phyloP scores from a whole-genome alignment of 92 coral and sea anemone species.

The Palythoa grandis region DNA sequence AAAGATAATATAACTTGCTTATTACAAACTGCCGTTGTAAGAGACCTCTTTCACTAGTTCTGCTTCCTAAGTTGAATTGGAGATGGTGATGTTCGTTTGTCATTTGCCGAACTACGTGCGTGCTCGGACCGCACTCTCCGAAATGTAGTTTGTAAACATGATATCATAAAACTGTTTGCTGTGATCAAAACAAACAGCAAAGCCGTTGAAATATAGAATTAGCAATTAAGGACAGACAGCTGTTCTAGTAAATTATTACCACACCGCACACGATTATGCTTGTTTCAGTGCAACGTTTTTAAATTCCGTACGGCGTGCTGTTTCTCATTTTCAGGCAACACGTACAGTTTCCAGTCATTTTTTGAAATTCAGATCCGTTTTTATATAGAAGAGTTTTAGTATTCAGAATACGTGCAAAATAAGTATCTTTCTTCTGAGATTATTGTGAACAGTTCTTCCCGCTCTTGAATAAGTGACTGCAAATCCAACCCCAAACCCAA shows the following conservation, averaged over 20 bases:
- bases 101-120: not conserved
- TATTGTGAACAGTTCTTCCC: no score
- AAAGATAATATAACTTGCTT: not conserved
- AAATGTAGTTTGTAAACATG: constrained; percentile 42
- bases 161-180: constrained; percentile 30
- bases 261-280: no score
- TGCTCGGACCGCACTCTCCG: constrained; percentile 16
- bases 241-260: constrained; percentile 1
- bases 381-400: no score
- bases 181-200: constrained; percentile 39
- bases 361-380: no score
- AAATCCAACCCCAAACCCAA: no score
- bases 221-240: constrained; percentile 36
- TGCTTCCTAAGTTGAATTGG: constrained; percentile 13
- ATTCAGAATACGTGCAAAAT: no score
- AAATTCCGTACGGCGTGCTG: not conserved
- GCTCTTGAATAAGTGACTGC: no score
- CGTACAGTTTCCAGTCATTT: no score
- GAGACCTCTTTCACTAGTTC: not conserved
- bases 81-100: not conserved
- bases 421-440: no score
- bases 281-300: not conserved
- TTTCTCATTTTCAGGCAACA: no score
- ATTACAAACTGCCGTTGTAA: not conserved
- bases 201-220: constrained; percentile 17